Percentiles rank a stretch among this genome's conserved stretches.
phyloP scores from a whole-genome alignment of 1,140 invertebrate species.

The Aphis gossypii region DNA sequence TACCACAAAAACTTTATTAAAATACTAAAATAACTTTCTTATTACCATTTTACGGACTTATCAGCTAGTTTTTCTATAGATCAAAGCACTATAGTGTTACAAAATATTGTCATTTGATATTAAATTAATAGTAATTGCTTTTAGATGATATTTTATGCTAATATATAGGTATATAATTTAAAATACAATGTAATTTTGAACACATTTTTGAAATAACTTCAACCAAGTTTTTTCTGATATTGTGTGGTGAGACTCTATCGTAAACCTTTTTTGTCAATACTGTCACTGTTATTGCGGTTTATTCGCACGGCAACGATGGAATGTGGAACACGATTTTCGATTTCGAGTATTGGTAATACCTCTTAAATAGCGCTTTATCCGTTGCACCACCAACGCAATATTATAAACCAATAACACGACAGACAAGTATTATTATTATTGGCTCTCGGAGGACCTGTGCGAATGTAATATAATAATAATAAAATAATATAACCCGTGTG shows the following conservation, averaged over 20 bases:
- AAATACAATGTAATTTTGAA: too few species aligned
- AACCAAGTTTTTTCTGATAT: too few species aligned
- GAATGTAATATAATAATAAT: neutral
- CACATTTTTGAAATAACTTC: too few species aligned
- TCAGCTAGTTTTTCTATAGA: fast-evolving
- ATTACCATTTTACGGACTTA: neutral
- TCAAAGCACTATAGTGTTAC: neutral
- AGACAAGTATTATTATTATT: neutral
- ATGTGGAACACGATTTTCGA: neutral
- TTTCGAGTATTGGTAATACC: neutral
- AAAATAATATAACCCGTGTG: neutral
- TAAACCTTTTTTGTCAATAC: neutral
- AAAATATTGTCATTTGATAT: neutral
- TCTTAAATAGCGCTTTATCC: neutral
- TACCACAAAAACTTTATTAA: too few species aligned
- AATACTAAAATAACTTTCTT: neutral
- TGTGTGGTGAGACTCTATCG: too few species aligned
- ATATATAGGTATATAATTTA: too few species aligned
- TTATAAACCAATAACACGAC: slow-evolving; percentile 6
- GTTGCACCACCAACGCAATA: neutral
- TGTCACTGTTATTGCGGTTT: neutral
- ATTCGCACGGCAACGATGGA: neutral
- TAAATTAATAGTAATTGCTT: neutral
- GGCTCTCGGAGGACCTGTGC: neutral
- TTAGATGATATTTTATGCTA: too few species aligned